phyloP scores from a whole-genome alignment of 2,888 invertebrate species.

The Perizoma flavofasciatum region DNA sequence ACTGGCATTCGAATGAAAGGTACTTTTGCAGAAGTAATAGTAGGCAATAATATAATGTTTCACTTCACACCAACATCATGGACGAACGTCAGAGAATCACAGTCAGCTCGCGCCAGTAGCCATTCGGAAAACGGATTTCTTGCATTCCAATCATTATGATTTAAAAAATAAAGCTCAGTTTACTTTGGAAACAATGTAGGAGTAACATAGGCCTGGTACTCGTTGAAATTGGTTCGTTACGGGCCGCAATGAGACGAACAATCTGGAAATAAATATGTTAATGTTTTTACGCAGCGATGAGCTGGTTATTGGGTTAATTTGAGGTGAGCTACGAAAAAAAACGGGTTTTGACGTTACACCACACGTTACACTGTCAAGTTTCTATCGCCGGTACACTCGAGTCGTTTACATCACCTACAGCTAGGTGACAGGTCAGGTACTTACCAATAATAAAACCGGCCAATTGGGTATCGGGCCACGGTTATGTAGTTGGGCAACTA shows the following conservation, averaged over 20 bases:
- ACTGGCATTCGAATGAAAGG: constrained; percentile 33
- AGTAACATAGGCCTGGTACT: constrained; percentile 14
- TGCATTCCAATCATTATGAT: no score
- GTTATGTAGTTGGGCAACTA: no score
- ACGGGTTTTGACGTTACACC: neutral
- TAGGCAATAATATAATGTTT: neutral
- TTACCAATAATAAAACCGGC: no score
- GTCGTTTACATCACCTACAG: no score
- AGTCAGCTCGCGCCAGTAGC: no score
- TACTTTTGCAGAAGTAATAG: constrained; percentile 33
- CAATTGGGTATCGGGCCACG: no score
- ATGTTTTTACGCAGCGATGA: constrained; percentile 1
- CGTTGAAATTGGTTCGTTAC: constrained; percentile 56
- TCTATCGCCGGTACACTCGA: neutral
- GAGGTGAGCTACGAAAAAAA: neutral
- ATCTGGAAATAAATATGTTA: constrained; percentile 20
- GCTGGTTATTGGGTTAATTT: constrained; percentile 1
- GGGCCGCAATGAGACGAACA: constrained; percentile 44
- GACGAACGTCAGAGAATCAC: no score
- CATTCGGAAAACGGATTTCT: no score
- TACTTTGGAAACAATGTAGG: neutral
- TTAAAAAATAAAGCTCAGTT: neutral
- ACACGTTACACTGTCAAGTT: neutral
- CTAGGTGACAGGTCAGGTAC: no score
- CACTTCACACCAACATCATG: no score